These are phyloP conservation scores for Synaphobranchus kaupii DNA, from an alignment of 2,797 vertebrate species.

Conservation along the genomic window DNA sequence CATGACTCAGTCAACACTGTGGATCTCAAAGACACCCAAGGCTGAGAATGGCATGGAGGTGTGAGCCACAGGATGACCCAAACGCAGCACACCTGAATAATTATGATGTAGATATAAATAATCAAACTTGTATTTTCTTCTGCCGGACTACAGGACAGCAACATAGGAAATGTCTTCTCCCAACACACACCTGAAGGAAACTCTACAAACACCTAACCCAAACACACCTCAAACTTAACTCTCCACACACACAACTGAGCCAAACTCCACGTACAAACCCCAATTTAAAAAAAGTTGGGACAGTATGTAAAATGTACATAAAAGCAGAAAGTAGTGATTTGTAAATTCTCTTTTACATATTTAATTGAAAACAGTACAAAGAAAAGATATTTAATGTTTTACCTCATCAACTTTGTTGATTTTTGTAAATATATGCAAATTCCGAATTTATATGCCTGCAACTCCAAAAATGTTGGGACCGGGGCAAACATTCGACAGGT, in stretches of 20 bases:
- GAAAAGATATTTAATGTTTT: too few relatives aligned
- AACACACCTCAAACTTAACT: neutral
- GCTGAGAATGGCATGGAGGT: constrained; percentile 86
- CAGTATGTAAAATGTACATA: too few relatives aligned
- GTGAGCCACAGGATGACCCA: constrained; percentile 54
- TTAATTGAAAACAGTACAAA: too few relatives aligned
- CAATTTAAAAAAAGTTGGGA: too few relatives aligned
- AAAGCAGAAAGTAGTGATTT: too few relatives aligned
- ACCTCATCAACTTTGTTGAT: too few relatives aligned
- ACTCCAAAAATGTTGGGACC: too few relatives aligned
- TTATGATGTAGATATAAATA: neutral
- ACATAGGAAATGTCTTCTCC: neutral
- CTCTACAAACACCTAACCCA: neutral
- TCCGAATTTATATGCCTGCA: too few relatives aligned
- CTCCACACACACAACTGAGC: neutral
- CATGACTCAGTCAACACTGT: constrained; percentile 82
- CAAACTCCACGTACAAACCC: neutral
- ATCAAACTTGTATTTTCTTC: neutral
- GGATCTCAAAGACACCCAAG: constrained; percentile 88
- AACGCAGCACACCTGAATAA: neutral
- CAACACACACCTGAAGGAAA: neutral
- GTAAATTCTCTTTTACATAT: too few relatives aligned
- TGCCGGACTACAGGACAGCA: neutral
- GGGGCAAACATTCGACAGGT: too few relatives aligned
- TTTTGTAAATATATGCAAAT: too few relatives aligned